Percentiles rank a stretch among this genome's conserved stretches.
Evolutionary conservation across 2,113 vertebrate species (phyloP).

Genomic region (Suricata suricatta): DNA sequence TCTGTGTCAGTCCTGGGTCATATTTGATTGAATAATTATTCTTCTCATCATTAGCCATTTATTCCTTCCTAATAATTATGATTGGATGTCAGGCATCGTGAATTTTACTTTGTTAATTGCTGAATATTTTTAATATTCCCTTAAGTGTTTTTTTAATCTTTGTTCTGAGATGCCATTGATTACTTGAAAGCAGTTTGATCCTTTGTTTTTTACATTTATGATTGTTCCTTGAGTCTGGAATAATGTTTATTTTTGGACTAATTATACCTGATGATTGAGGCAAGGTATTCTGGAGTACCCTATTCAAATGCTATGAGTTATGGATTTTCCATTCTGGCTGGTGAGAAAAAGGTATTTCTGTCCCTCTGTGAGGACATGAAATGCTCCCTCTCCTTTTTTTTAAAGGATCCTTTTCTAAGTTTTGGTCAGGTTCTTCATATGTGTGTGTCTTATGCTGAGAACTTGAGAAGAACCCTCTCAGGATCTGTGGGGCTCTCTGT

Average conservation of each 20-base stretch:
- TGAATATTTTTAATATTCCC: not conserved
- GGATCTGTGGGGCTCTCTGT: not conserved
- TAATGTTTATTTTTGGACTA: not conserved
- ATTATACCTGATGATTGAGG: not conserved
- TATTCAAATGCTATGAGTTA: not conserved
- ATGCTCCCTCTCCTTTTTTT: not conserved
- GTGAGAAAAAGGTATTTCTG: not conserved
- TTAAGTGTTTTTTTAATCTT: not conserved
- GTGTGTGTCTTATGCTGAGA: not conserved
- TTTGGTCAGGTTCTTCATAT: not conserved
- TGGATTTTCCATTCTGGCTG: not conserved
- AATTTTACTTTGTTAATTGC: not conserved
- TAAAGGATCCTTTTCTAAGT: not conserved
- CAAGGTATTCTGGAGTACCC: not conserved
- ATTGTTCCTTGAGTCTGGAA: not conserved
- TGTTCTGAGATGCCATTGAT: not conserved
- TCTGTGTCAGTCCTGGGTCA: not conserved
- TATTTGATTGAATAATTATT: not conserved
- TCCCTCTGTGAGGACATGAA: not conserved
- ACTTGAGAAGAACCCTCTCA: not conserved
- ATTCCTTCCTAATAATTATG: not conserved
- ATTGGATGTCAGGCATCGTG: not conserved
- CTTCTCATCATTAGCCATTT: not conserved
- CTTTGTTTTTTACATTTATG: not conserved
- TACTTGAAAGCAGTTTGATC: not conserved